These are phyloP conservation scores for Oreocharis arfaki DNA, from an alignment of 2,113 vertebrate genomes.

Conservation along the genomic window DNA sequence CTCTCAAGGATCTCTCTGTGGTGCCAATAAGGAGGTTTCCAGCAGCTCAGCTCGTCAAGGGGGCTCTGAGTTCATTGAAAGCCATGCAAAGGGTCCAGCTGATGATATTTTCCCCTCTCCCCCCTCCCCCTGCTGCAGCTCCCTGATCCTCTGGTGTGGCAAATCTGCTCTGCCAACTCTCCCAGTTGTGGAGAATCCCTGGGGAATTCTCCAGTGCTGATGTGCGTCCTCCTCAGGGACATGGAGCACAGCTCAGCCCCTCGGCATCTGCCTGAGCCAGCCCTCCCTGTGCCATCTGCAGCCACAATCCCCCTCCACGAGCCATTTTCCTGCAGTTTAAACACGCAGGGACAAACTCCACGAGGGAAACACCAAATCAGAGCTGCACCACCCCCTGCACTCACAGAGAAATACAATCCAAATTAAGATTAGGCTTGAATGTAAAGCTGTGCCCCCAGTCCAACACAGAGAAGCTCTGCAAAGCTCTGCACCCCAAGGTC, in stretches of 20 bases:
- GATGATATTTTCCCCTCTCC: neutral
- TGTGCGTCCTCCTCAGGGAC: neutral
- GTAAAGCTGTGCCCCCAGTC: neutral
- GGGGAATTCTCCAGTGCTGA: neutral
- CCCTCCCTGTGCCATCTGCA: neutral
- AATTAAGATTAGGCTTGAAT: neutral
- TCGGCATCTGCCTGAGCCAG: neutral
- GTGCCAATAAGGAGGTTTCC: neutral
- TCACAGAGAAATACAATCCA: neutral
- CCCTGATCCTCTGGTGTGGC: neutral
- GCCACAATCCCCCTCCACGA: neutral
- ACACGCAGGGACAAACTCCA: neutral
- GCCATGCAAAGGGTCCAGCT: neutral
- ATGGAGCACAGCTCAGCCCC: neutral
- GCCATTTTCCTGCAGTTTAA: neutral
- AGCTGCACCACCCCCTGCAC: neutral
- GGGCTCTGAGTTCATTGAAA: neutral
- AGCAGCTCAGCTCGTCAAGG: neutral
- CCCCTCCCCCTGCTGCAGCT: neutral
- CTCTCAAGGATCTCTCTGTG: neutral
- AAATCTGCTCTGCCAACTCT: neutral
- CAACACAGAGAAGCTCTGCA: neutral
- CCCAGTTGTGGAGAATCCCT: neutral
- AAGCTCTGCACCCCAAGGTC: neutral
- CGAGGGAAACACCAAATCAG: neutral